Evolutionary conservation across 30 jellyfish, hydroid and myxozoan genomes (phyloP).

Genomic region (Hydractinia symbiolongicarpus): DNA sequence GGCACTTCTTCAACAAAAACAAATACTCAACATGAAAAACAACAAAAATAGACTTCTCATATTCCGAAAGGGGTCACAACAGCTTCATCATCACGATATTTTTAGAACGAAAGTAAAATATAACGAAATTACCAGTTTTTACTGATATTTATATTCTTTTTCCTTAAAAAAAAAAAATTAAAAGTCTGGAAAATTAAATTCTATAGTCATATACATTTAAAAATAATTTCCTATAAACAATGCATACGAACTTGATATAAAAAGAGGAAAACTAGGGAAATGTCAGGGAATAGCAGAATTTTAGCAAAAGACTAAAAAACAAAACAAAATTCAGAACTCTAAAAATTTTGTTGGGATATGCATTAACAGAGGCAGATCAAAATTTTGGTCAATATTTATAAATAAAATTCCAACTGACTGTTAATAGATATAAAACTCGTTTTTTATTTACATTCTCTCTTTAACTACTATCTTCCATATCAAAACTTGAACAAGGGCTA

Average conservation of each 20-base stretch:
- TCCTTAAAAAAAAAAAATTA: not conserved
- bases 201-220: slow-evolving; percentile 3
- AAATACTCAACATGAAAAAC: too few species aligned
- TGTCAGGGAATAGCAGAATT: not conserved
- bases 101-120: not conserved
- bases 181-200: slow-evolving; percentile 16
- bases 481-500: slow-evolving; percentile 25
- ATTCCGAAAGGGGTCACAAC: too few species aligned
- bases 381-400: too few species aligned
- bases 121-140: not conserved
- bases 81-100: too few species aligned
- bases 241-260: not conserved
- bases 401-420: too few species aligned
- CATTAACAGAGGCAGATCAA: too few species aligned
- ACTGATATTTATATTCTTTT: slow-evolving; percentile 1
- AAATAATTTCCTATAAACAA: slow-evolving; percentile 4
- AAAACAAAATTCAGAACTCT: too few species aligned
- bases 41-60: too few species aligned
- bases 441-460: not conserved
- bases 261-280: not conserved
- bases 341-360: too few species aligned
- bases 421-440: too few species aligned
- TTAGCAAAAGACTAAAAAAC: too few species aligned
- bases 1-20: too few species aligned
- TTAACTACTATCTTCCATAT: slow-evolving; percentile 15